A percentile compares a stretch with the other conserved stretches of the same genome.
These are phyloP conservation scores for Lycodopsis pacificus DNA, from an alignment of 2,797 vertebrate genomes.

Conservation along the genomic window DNA sequence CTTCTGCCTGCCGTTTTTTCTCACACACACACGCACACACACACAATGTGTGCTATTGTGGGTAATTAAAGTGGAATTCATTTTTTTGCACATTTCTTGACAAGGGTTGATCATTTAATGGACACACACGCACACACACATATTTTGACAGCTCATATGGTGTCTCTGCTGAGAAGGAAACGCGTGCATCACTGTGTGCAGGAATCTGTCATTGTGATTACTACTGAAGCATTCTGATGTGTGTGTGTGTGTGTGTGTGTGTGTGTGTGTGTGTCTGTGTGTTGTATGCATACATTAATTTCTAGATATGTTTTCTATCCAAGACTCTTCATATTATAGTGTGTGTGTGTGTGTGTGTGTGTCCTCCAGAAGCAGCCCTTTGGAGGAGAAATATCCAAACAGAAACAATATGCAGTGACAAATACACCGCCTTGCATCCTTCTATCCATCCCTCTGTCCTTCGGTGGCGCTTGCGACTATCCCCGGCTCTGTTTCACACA, in stretches of 20 bases:
- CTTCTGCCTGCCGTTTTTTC: slow-evolving; percentile 84
- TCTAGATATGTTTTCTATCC: too few relatives aligned
- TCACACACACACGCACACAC: neutral
- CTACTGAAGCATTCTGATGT: too few relatives aligned
- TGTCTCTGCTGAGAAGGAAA: neutral
- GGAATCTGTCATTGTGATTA: neutral
- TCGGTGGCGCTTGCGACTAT: neutral
- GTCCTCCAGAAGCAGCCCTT: slow-evolving; percentile 6
- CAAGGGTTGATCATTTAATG: slow-evolving; percentile 20
- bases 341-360: slow-evolving; percentile 20
- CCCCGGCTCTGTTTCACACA: slow-evolving; percentile 52
- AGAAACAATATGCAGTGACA: slow-evolving; percentile 47
- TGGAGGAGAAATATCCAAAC: slow-evolving; percentile 6
- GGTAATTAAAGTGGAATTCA: slow-evolving; percentile 8
- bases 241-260: neutral
- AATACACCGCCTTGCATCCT: slow-evolving; percentile 58
- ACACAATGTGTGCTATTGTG: slow-evolving; percentile 45
- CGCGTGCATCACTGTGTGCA: neutral
- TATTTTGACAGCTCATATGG: neutral
- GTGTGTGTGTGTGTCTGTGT: too few relatives aligned
- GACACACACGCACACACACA: slow-evolving; percentile 13
- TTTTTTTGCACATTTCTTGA: slow-evolving; percentile 22
- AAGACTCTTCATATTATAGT: too few relatives aligned
- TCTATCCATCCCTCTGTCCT: slow-evolving; percentile 2
- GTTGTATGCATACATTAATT: too few relatives aligned